phyloP scores from a whole-genome alignment of 92 coral and sea anemone species.

The Pocillopora meandrina region DNA sequence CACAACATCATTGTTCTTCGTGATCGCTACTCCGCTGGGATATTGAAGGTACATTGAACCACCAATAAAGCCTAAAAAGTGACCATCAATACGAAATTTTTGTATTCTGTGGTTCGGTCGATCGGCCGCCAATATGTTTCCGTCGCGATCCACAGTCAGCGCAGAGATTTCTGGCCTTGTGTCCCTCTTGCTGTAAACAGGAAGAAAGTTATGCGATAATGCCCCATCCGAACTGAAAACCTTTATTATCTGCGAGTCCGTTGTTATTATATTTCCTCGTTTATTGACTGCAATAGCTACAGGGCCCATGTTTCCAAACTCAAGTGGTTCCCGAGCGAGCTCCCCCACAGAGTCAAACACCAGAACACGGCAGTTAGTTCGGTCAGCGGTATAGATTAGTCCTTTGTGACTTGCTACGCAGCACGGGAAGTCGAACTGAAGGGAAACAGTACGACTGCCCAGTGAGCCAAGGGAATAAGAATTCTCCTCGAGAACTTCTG shows the following conservation, averaged over 20 bases:
- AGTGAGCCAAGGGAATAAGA: slow-evolving; percentile 77
- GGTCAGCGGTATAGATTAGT: slow-evolving; percentile 74
- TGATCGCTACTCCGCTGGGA: slow-evolving; percentile 88
- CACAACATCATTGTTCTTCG: slow-evolving; percentile 79
- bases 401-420: slow-evolving; percentile 70
- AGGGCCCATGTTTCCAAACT: slow-evolving; percentile 77
- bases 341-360: slow-evolving; percentile 62
- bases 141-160: slow-evolving; percentile 75
- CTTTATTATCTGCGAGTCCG: slow-evolving; percentile 83
- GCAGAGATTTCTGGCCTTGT: slow-evolving; percentile 84
- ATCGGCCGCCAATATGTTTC: slow-evolving; percentile 76
- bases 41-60: slow-evolving; percentile 81
- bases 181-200: slow-evolving; percentile 80
- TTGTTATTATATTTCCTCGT: slow-evolving; percentile 75
- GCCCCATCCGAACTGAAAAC: slow-evolving; percentile 88
- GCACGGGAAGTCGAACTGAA: slow-evolving; percentile 82
- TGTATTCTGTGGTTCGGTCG: slow-evolving; percentile 81
- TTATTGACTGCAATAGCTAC: slow-evolving; percentile 74
- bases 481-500: slow-evolving; percentile 58
- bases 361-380: slow-evolving; percentile 76
- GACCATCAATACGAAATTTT: slow-evolving; percentile 89
- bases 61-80: slow-evolving; percentile 84
- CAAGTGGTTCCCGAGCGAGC: slow-evolving; percentile 74
- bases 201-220: slow-evolving; percentile 80
- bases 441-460: slow-evolving; percentile 72